A percentile compares a stretch with the other conserved stretches of the same genome.
Conservation (phyloP, 2,113 vertebrate genomes). For the Limanda limanda region DNA sequence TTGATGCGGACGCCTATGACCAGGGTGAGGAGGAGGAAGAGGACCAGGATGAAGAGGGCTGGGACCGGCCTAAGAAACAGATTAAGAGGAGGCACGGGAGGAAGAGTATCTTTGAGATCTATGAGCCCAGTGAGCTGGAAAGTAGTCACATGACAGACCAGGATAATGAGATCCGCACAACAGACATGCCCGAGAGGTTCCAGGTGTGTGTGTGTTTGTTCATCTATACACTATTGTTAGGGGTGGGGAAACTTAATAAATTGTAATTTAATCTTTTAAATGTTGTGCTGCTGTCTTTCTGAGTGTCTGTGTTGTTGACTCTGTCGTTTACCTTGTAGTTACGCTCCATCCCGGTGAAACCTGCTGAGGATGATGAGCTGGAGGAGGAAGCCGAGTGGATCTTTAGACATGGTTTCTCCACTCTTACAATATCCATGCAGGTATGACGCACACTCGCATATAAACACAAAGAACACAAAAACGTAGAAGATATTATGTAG, state of each 20-base stretch:
- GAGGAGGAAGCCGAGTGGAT: conserved; percentile 99
- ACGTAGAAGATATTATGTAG: not conserved
- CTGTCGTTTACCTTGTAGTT: conserved; percentile 79
- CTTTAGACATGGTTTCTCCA: conserved; percentile 97
- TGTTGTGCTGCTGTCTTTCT: not conserved
- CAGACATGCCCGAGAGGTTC: conserved; percentile 98
- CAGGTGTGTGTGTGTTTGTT: conserved; percentile 85
- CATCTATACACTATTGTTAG: not conserved
- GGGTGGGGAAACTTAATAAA: not conserved
- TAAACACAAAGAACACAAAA: not conserved
- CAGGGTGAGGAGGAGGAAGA: conserved; percentile 97
- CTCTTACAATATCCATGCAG: conserved; percentile 97
- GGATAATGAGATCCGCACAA: conserved; percentile 97
- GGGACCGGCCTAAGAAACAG: conserved; percentile 95
- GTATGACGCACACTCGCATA: conserved; percentile 64
- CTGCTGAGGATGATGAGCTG: conserved; percentile 95
- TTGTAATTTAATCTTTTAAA: too few relatives aligned
- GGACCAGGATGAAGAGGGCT: conserved; percentile 91
- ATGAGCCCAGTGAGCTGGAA: conserved; percentile 97
- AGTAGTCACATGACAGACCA: conserved; percentile 98
- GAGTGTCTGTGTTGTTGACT: conserved; percentile 7
- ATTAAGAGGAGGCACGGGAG: conserved; percentile 93
- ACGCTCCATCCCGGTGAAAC: conserved; percentile 91
- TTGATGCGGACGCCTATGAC: conserved; percentile 93
- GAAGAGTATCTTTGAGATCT: conserved; percentile 98